Evolutionary conservation across 1,140 invertebrate species (phyloP).

Genomic region (Cardiocondyla obscurior): DNA sequence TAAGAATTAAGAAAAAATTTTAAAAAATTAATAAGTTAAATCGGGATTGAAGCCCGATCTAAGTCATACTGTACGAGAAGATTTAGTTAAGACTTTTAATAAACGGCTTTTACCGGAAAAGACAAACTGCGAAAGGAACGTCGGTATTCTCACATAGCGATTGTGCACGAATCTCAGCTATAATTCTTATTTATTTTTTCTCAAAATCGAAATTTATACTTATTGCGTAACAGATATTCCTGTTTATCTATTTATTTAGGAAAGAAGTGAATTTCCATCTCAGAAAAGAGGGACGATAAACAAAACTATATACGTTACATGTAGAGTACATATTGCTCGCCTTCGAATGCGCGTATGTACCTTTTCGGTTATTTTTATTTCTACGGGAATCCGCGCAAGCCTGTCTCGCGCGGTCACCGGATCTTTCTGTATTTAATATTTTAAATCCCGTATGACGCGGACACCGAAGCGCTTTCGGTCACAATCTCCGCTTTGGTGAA

Average conservation of each 20-base stretch:
- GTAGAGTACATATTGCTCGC: neutral
- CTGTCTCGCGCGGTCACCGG: neutral
- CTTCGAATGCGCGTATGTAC: neutral
- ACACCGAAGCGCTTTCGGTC: neutral
- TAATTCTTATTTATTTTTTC: constrained; percentile 22
- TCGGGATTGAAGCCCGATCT: too few relatives aligned
- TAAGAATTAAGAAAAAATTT: too few relatives aligned
- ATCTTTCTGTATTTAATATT: constrained; percentile 41
- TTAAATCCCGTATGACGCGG: constrained; percentile 19
- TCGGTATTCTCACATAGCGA: neutral
- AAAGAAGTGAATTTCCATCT: constrained; percentile 9
- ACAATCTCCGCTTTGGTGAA: constrained; percentile 12
- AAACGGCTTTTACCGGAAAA: neutral
- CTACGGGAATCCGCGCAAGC: constrained; percentile 3
- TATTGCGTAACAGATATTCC: neutral
- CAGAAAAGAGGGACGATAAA: constrained; percentile 3
- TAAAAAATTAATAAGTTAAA: too few relatives aligned
- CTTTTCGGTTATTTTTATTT: constrained; percentile 35
- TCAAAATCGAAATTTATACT: constrained; percentile 1
- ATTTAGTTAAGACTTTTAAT: constrained; percentile 39
- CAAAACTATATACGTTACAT: neutral
- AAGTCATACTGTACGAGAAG: too few relatives aligned
- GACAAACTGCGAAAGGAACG: neutral
- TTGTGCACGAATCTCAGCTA: neutral
- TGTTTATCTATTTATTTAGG: constrained; percentile 46